Evolutionary conservation across 2,113 vertebrate species (phyloP).

Genomic region (Struthidea cinerea): DNA sequence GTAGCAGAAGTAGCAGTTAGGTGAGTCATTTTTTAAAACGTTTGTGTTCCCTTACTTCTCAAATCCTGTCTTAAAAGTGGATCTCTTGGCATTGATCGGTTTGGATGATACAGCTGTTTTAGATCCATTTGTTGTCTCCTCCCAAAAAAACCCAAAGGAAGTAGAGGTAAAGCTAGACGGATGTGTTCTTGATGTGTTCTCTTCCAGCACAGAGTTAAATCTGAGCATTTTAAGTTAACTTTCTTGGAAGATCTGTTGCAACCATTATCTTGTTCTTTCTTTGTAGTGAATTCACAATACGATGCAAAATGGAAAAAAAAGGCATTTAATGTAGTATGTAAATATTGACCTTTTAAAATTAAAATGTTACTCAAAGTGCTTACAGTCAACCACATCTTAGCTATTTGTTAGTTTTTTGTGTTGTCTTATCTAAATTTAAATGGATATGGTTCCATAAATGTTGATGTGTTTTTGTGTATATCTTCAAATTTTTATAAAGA

Average conservation of each 20-base stretch:
- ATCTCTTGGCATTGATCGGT: not conserved
- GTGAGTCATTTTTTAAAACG: not conserved
- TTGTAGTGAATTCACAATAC: conserved; percentile 68
- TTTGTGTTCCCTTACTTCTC: not conserved
- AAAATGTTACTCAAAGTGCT: conserved; percentile 58
- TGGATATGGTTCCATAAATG: conserved; percentile 71
- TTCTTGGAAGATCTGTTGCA: conserved; percentile 81
- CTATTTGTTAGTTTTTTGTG: conserved; percentile 71
- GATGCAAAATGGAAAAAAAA: conserved; percentile 18
- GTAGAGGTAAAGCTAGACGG: conserved; percentile 43
- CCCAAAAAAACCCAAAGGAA: not conserved
- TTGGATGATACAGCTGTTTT: not conserved
- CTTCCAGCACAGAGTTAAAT: not conserved
- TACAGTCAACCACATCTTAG: conserved; percentile 66
- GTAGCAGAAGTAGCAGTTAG: conserved; percentile 2
- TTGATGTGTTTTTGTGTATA: conserved; percentile 80
- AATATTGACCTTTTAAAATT: conserved; percentile 72
- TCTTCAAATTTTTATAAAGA: conserved; percentile 86
- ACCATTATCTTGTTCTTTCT: conserved; percentile 89
- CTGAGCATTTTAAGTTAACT: conserved; percentile 16
- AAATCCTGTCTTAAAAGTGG: not conserved
- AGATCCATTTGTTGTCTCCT: not conserved
- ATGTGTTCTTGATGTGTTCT: not conserved
- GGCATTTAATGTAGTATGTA: conserved; percentile 64
- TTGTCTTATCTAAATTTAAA: conserved; percentile 70